Base-by-base conservation (phyloP, 2,113 vertebrate genomes). In the Thomomys bottae region DNA sequence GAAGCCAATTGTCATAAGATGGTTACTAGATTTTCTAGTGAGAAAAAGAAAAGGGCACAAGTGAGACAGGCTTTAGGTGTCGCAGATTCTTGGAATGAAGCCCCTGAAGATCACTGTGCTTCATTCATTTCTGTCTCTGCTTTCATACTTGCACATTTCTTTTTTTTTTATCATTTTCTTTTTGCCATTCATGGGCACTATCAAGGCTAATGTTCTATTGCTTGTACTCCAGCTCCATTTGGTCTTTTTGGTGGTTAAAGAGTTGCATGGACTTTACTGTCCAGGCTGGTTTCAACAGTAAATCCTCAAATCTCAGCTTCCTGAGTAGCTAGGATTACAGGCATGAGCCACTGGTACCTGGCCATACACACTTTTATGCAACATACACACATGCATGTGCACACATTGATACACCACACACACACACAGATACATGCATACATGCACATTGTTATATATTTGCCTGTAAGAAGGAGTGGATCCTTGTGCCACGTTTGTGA, bases 371-470 rank as follows among this genome's bases (percentile, higher is more conserved):
- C 14, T 54, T 42, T 9, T 20, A 59, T 30, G 70, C 26, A 2
- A 20, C 9, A 24, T 21, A 64, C 17, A 61, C 12, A 38, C 0
- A 8, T n/a, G 30, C 21, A 28, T 5, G 68, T 12, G 9, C 6
- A 8, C 2, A 12, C 42, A 54, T 12, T 8, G 45, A 15, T 45
- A 30, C 12, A 24, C 24, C 3, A n/a, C 5, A 20, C 28, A 32
- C 21, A 26, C 30, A 5, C 40, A 82, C 42, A 34, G 28, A 45
- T 45, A 11, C 23, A 66, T 26, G 32, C 21, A 17, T 40, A 24
- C 23, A 49, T 14, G 1, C 24, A 21, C n/a, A 23, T 12, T 26
- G 34, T 40, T 11, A 0, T 8, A 3, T 38, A 30, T 24, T 42
- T 23, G 4, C 15, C 18, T n/a, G 15, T 32, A 59, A n/a, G 26